Conservation (phyloP, 2,888 invertebrate species). For the Drosophila parthenogenetica region DNA sequence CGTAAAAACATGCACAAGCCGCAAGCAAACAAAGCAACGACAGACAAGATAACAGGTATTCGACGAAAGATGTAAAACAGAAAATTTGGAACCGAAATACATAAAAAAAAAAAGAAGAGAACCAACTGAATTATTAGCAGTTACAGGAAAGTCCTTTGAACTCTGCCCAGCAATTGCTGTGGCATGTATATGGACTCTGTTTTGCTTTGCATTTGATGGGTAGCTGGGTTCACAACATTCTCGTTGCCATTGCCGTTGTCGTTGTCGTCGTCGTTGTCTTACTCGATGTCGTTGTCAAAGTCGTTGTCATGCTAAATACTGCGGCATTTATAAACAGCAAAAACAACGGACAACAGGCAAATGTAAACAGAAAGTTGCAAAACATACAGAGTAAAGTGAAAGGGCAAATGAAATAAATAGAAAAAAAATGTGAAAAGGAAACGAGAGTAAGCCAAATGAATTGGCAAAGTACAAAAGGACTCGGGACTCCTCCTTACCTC, state of each 20-base stretch:
- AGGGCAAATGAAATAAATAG: conserved; percentile 24
- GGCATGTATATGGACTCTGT: conserved; percentile 34
- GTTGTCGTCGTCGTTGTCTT: conserved; percentile 33
- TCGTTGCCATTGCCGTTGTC: conserved; percentile 31
- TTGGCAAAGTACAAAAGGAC: conserved; percentile 66
- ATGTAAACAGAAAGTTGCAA: conserved; percentile 56
- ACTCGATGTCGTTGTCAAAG: conserved; percentile 54
- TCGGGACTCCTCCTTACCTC: conserved; percentile 38
- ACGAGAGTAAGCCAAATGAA: conserved; percentile 59
- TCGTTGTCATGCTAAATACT: conserved; percentile 78
- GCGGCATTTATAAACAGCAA: conserved; percentile 71
- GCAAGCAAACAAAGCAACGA: conserved; percentile 58
- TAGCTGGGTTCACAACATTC: conserved; percentile 31
- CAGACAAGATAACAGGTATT: conserved; percentile 34
- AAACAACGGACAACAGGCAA: conserved; percentile 56
- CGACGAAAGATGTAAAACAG: conserved; percentile 25
- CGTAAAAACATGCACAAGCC: conserved; percentile 71
- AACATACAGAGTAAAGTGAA: conserved; percentile 29
- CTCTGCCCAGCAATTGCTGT: conserved; percentile 42
- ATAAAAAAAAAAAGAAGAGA: conserved; percentile 41
- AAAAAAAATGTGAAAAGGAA: conserved; percentile 17
- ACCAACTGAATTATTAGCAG: conserved; percentile 72
- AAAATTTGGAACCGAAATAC: conserved; percentile 44
- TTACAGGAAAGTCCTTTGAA: conserved; percentile 66
- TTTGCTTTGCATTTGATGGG: conserved; percentile 7